Conservation (phyloP, 2,113 vertebrate species). For the Tetrax tetrax region DNA sequence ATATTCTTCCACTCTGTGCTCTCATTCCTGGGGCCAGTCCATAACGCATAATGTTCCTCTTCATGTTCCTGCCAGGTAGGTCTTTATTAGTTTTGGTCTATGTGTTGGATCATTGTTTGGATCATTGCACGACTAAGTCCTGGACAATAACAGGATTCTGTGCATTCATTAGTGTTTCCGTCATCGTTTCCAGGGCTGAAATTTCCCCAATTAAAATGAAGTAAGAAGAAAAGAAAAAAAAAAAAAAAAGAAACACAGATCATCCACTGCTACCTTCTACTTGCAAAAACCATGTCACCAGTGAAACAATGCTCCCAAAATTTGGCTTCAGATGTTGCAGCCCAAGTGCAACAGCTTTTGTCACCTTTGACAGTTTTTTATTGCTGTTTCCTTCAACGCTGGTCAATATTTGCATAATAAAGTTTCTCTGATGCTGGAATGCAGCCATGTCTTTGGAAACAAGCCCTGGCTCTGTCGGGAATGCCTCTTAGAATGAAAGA, state of each 20-base stretch:
- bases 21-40: neutral
- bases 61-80: conserved; percentile 38
- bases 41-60: neutral
- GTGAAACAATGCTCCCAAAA: neutral
- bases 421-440: neutral
- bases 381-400: conserved; percentile 11
- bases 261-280: neutral
- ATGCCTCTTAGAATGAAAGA: conserved; percentile 11
- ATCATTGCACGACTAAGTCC: neutral
- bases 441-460: conserved; percentile 19
- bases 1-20: neutral
- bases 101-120: neutral
- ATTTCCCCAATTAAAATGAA: neutral
- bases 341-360: neutral
- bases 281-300: neutral
- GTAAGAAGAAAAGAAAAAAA: neutral
- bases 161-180: neutral
- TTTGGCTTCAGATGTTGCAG: neutral
- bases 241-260: neutral
- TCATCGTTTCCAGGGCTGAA: neutral
- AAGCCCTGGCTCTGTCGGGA: neutral
- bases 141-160: conserved; percentile 4
- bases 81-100: conserved; percentile 54
- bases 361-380: conserved; percentile 10
- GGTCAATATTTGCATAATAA: conserved; percentile 45